Evolutionary conservation across 2,797 vertebrate species (phyloP).

Genomic region (Falco berigora): DNA sequence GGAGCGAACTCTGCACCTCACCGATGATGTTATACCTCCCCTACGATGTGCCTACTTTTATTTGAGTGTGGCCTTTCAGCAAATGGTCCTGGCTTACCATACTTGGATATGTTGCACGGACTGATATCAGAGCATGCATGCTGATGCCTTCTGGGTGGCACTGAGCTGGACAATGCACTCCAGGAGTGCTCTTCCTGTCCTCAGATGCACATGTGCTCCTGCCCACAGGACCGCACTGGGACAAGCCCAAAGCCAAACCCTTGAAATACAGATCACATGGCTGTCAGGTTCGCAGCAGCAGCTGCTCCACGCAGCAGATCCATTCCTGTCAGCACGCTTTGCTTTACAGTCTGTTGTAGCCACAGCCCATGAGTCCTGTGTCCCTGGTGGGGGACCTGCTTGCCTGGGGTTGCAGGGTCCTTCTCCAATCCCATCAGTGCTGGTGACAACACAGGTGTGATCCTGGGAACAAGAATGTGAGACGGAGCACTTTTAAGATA

Average conservation of each 20-base stretch:
- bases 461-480: neutral
- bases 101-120: neutral
- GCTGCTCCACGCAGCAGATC: neutral
- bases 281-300: neutral
- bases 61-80: neutral
- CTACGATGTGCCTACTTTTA: rapidly evolving
- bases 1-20: neutral
- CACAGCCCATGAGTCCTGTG: rapidly evolving
- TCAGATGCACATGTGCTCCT: neutral
- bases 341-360: neutral
- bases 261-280: neutral
- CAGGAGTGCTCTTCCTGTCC: neutral
- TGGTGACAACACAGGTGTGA: neutral
- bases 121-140: rapidly evolving
- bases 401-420: neutral
- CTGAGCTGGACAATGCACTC: rapidly evolving
- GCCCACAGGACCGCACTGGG: rapidly evolving
- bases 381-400: neutral
- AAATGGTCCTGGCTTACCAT: neutral
- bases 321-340: neutral
- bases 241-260: neutral
- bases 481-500: neutral
- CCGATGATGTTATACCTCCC: neutral
- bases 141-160: neutral
- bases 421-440: neutral